Conservation (phyloP, 2,888 invertebrate species). For the Pristionchus fissidentatus region DNA sequence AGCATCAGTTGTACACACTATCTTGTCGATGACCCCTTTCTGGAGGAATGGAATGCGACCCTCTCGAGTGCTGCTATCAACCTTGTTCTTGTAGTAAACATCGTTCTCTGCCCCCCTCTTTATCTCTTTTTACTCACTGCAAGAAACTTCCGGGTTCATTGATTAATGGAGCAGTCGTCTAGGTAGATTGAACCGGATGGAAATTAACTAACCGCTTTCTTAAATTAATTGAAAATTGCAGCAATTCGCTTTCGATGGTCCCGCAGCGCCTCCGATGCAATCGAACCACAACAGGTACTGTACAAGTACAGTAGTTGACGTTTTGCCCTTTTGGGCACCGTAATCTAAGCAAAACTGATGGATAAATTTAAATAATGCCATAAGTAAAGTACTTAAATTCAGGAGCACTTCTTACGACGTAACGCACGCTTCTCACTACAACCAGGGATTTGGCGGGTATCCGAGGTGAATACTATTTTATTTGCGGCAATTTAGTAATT, state of each 20-base stretch:
- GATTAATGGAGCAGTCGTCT: background rate
- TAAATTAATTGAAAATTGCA: background rate
- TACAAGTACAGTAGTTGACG: background rate
- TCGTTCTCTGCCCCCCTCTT: no score
- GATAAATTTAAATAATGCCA: background rate
- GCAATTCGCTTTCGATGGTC: background rate
- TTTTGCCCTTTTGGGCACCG: background rate
- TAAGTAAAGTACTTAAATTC: background rate
- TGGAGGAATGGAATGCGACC: no score
- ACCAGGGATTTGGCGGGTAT: conserved; percentile 17
- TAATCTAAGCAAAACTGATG: no score
- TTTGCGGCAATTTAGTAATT: background rate
- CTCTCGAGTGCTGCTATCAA: no score
- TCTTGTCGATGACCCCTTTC: no score
- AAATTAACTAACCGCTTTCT: background rate
- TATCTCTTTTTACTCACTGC: no score
- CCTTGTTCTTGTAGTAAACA: no score
- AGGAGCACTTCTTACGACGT: conserved; percentile 43
- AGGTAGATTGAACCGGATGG: background rate
- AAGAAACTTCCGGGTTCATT: background rate
- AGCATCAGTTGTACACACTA: no score
- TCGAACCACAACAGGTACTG: conserved; percentile 6
- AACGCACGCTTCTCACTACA: conserved; percentile 29
- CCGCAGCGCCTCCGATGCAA: background rate
- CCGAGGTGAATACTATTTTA: background rate